Evolutionary conservation across 1,140 invertebrate species (phyloP), one percentile per base, ranked within the genome.

Genomic region (Drosophila setifemur): DNA sequence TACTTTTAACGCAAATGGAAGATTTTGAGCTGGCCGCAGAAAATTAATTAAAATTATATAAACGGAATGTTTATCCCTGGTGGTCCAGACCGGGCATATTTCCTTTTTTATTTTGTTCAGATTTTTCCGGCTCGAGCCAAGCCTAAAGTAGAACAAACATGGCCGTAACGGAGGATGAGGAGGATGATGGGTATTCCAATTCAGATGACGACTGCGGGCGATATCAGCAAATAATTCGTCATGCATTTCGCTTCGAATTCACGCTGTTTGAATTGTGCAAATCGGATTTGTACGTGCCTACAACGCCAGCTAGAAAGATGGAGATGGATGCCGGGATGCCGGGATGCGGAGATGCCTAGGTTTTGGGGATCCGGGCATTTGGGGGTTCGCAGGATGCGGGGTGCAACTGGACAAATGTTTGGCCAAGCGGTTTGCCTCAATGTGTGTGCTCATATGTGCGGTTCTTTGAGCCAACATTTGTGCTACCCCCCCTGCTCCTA

Each of bases 1-100:
- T 26, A 57, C 19, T 45, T 63, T 28, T 21, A 28, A 39, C 21
- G 28, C 28, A 6, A 16, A n/a, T 31, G 26, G 14, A 64, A 63
- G 60, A 63, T 64, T 82, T 82, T 72, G n/a, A 82, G 73, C 60
- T 44, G 68, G 67, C 77, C 77, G 60, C 77, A 76, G 58, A 81
- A 82, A 82, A 82, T 82, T 81, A 82, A 82, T 82, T 82, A 82
- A 82, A 82, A 82, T 73, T 76, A 82, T 58, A 82, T 81, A 72
- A 75, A 64, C 57, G n/a, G n/a, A n/a, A 66, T 49, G n/a, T n/a
- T n/a, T n/a, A n/a, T 66, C 11, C 33, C 42, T 5, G 47, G 31
- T n/a, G n/a, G 47, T 14, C 8, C n/a, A 1, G 33, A 8, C 14
- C 14, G 33, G 12, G 33, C n/a, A n/a, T n/a, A n/a, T n/a, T 14